These are phyloP conservation scores for Drosophila saltans DNA, from an alignment of 1,140 invertebrate species.

Conservation along the genomic window DNA sequence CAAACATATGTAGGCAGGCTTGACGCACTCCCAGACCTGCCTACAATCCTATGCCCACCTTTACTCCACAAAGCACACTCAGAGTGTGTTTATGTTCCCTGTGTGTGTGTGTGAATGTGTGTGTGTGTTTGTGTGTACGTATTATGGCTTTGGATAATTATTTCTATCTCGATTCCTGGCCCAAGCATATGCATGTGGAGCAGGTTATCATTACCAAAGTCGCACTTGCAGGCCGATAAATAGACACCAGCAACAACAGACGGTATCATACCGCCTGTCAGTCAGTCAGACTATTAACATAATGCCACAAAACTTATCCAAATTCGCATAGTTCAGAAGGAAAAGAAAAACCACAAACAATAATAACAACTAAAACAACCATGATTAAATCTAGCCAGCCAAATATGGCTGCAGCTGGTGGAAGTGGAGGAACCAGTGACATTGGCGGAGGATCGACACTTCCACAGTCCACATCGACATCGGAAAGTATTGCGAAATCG, in stretches of 20 bases:
- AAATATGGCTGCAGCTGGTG: constrained; percentile 51
- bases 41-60: not conserved
- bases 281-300: constrained; percentile 65
- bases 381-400: constrained; percentile 75
- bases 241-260: constrained; percentile 14
- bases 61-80: not conserved
- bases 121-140: not conserved
- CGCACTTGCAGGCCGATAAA: constrained; percentile 29
- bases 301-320: constrained; percentile 68
- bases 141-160: not conserved
- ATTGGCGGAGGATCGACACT: not conserved
- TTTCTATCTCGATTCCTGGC: constrained; percentile 2
- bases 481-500: constrained; percentile 51
- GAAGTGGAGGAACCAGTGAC: not conserved
- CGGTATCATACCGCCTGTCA: not conserved
- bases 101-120: no score
- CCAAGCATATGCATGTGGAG: constrained; percentile 58
- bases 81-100: constrained; percentile 8
- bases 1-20: not conserved
- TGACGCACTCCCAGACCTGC: constrained; percentile 5
- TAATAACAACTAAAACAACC: not conserved
- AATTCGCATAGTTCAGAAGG: constrained; percentile 70
- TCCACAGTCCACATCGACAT: constrained; percentile 25
- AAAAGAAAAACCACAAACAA: constrained; percentile 35
- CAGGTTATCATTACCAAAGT: constrained; percentile 72